Conservation (phyloP, 2,888 invertebrate genomes). For the Agrotis puta region DNA sequence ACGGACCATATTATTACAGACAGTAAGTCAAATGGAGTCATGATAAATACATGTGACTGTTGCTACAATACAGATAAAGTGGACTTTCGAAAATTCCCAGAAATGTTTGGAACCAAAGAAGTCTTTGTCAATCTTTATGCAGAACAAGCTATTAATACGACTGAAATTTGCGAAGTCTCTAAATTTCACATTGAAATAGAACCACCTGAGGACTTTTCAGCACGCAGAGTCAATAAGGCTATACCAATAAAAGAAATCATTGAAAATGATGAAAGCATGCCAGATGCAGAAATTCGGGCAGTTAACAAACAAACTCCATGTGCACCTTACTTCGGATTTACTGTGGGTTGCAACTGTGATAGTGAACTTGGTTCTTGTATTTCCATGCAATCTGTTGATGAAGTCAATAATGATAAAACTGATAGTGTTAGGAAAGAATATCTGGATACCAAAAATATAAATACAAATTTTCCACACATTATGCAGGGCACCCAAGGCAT, state of each 20-base stretch:
- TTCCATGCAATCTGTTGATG: slow-evolving; percentile 76
- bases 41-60: slow-evolving; percentile 65
- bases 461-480: slow-evolving; percentile 75
- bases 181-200: neutral
- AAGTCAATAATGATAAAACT: slow-evolving; percentile 69
- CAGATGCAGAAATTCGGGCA: neutral
- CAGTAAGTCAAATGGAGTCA: slow-evolving; percentile 52
- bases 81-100: slow-evolving; percentile 18
- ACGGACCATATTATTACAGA: slow-evolving; percentile 51
- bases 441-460: slow-evolving; percentile 43
- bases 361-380: slow-evolving; percentile 72
- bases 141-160: slow-evolving; percentile 32
- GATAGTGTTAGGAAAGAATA: slow-evolving; percentile 73
- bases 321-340: slow-evolving; percentile 77
- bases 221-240: slow-evolving; percentile 5
- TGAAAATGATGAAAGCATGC: slow-evolving; percentile 3
- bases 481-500: slow-evolving; percentile 68
- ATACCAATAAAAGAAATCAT: slow-evolving; percentile 9
- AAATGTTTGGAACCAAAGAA: slow-evolving; percentile 53
- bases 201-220: neutral
- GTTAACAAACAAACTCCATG: neutral
- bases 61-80: slow-evolving; percentile 38
- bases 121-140: slow-evolving; percentile 59
- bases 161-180: slow-evolving; percentile 2
- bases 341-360: slow-evolving; percentile 79